Base-by-base conservation (phyloP, 2,888 invertebrate species). In the Ametastegia equiseti region DNA sequence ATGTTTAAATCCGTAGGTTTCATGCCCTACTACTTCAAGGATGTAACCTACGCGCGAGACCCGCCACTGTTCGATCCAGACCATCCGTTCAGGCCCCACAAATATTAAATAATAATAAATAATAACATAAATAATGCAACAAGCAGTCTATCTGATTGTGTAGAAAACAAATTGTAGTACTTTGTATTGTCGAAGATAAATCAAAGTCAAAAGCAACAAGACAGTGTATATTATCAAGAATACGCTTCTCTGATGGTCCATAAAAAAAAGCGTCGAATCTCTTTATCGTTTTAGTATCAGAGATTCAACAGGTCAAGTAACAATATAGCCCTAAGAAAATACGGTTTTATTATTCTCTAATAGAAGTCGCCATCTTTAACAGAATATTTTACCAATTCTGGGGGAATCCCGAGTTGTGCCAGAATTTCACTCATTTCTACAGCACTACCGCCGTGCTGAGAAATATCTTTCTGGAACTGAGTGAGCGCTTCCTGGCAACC, bases 61-160 rank as follows among this genome's bases (percentile, higher is more conserved):
- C 99, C 99, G 2, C 96, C 95, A 90, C 92, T 99, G 50, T 99
- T 97, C 92, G 96, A 99, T 90, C 96, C 97, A 0, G 96, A 98
- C 87, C 94, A 94, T 85, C 98, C 98, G 5, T 92, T 96, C 57
- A 93, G 96, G 85, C 95, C 96, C 9, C 97, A 98, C 91, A 94
- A 95, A 91, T 96, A 95, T 93, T 96, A 94, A 91, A 81, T 80
- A 60, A 82, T 69, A 82, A 77, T 84, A 23, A 27, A 5, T 4
- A 39, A 27, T 2, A 47, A 47, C 15, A 30, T 30, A 60, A 60
- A 60, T 60, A 15, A 30, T 1, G 30, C 23, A 27, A 5, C 27
- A 60, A 47, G 19, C 45, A 73, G 54, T 60, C 57, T 88, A 85
- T 81, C 5, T 81, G 83, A 47, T 77, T 19, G 33, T 30, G 67